Evolutionary conservation across 2,888 invertebrate genomes (phyloP).

Genomic region (Dione juno): DNA sequence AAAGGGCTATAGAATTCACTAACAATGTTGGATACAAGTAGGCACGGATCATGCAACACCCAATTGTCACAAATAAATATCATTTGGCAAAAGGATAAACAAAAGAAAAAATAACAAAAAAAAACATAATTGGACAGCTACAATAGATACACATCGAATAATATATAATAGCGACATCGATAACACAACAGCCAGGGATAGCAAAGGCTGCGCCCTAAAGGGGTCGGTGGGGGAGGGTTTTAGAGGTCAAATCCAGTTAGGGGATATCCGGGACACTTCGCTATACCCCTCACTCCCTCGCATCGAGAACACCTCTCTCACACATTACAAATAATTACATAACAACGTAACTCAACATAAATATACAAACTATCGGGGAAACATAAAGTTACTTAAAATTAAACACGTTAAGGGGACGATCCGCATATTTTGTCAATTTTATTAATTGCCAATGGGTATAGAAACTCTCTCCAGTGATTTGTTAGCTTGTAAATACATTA

Average conservation of each 20-base stretch:
- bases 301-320: slow-evolving; percentile 84
- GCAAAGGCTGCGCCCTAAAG: slow-evolving; percentile 82
- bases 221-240: slow-evolving; percentile 70
- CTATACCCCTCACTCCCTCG: slow-evolving; percentile 83
- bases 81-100: slow-evolving; percentile 56
- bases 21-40: slow-evolving; percentile 79
- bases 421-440: slow-evolving; percentile 56
- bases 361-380: slow-evolving; percentile 72
- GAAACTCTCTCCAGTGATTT: slow-evolving; percentile 61
- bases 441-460: slow-evolving; percentile 52
- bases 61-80: slow-evolving; percentile 64
- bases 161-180: slow-evolving; percentile 79
- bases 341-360: slow-evolving; percentile 78
- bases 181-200: slow-evolving; percentile 82
- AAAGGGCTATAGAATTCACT: slow-evolving; percentile 79
- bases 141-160: slow-evolving; percentile 74
- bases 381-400: slow-evolving; percentile 61
- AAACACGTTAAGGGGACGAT: slow-evolving; percentile 66
- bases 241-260: slow-evolving; percentile 78
- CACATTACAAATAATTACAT: slow-evolving; percentile 80
- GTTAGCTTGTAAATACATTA: slow-evolving; percentile 50
- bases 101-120: slow-evolving; percentile 55
- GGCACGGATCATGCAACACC: slow-evolving; percentile 84
- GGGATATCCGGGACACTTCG: slow-evolving; percentile 81
- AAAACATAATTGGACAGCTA: slow-evolving; percentile 68